Conservation (phyloP, 2,888 invertebrate genomes). For the Scelioninae gen. 1 region DNA sequence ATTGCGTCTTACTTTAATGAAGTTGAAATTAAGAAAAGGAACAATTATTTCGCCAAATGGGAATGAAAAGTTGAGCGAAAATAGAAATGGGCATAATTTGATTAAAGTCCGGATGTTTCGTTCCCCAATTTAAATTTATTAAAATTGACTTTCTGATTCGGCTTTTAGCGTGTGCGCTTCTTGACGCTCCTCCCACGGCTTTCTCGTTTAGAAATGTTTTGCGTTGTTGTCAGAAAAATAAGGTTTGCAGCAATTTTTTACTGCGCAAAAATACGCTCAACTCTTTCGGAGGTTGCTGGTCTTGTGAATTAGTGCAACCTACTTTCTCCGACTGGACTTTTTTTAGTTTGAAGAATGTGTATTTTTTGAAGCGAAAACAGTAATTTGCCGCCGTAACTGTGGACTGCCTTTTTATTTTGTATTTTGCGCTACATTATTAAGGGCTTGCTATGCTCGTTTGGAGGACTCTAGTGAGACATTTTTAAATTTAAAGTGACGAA, state of each 20-base stretch:
- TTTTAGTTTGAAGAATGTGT: slow-evolving; percentile 69
- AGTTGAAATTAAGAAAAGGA: too few relatives aligned
- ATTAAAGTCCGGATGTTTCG: too few relatives aligned
- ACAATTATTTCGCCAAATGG: too few relatives aligned
- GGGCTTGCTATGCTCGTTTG: slow-evolving; percentile 66
- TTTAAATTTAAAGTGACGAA: slow-evolving; percentile 66
- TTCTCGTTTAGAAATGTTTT: slow-evolving; percentile 48
- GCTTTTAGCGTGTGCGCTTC: slow-evolving; percentile 27
- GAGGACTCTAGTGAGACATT: slow-evolving; percentile 69
- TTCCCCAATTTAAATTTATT: slow-evolving; percentile 9
- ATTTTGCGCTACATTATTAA: slow-evolving; percentile 68
- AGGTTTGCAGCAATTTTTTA: slow-evolving; percentile 57
- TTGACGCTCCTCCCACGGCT: background rate
- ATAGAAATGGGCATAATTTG: too few relatives aligned
- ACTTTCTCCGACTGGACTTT: slow-evolving; percentile 67
- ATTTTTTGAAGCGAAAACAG: slow-evolving; percentile 70
- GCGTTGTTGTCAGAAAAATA: slow-evolving; percentile 61
- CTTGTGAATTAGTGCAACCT: slow-evolving; percentile 68
- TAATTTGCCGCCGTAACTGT: slow-evolving; percentile 63
- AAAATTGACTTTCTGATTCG: slow-evolving; percentile 18
- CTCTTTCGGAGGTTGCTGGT: slow-evolving; percentile 64
- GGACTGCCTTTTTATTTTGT: slow-evolving; percentile 68
- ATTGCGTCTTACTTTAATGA: too few relatives aligned
- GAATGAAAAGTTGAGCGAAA: too few relatives aligned
- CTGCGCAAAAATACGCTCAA: slow-evolving; percentile 58